These are phyloP conservation scores for Remorina albescens DNA, from an alignment of 2,797 vertebrate genomes.

Conservation along the genomic window DNA sequence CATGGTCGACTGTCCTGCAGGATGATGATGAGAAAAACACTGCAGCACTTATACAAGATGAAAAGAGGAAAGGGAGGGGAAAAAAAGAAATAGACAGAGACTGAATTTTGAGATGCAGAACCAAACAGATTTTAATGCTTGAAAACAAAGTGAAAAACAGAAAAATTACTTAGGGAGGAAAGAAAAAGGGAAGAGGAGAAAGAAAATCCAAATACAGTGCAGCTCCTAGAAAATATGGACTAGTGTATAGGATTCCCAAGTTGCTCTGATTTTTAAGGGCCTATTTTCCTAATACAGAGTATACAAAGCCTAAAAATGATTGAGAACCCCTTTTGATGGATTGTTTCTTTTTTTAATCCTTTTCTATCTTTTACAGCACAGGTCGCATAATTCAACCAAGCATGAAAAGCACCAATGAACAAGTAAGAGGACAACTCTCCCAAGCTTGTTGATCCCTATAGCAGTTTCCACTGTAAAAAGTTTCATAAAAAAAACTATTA, in stretches of 20 bases:
- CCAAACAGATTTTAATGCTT: constrained; percentile 20
- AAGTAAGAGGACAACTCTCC: too few relatives aligned
- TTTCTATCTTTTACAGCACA: background rate
- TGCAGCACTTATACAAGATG: background rate
- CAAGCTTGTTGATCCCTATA: too few relatives aligned
- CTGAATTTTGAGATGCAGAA: background rate
- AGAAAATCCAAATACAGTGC: background rate
- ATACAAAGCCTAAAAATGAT: background rate
- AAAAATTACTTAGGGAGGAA: background rate
- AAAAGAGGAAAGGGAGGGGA: constrained; percentile 11
- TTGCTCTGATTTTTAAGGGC: background rate
- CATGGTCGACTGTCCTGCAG: constrained; percentile 30
- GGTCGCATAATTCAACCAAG: too few relatives aligned
- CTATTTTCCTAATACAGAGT: background rate
- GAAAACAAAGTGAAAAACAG: constrained; percentile 2
- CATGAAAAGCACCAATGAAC: too few relatives aligned
- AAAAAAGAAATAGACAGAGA: constrained; percentile 6
- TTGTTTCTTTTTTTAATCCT: too few relatives aligned
- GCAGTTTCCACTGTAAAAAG: too few relatives aligned
- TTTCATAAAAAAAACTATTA: too few relatives aligned
- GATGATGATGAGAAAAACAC: constrained; percentile 65
- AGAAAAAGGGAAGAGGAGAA: background rate
- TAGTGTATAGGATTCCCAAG: background rate
- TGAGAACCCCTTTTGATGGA: too few relatives aligned
- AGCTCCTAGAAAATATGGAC: background rate